Evolutionary conservation across 2,113 vertebrate genomes (phyloP), one percentile per base, ranked within the genome.

Genomic region (Dicerorhinus sumatrensis): DNA sequence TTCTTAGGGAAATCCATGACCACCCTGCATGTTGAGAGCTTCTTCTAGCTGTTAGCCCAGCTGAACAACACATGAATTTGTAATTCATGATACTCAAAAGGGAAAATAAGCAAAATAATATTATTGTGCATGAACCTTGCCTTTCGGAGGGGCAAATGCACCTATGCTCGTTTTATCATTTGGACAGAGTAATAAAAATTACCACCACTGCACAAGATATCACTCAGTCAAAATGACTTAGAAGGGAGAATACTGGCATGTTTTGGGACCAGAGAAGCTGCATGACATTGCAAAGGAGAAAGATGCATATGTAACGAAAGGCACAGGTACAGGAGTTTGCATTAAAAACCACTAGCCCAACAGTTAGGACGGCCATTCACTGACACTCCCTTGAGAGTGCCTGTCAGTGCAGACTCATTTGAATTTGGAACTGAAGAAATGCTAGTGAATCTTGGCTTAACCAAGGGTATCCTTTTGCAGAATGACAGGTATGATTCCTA

Each of bases 301-400:
- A 48, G 58, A n/a, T 0, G 10, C 31, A 3, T 17, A 0, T 62
- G 8, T 3, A 25, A 18, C 11, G n/a, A 9, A 36, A 58, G 23
- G 75, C 65, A 51, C 1, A 42, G 42, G 21, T 27, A 17, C 13
- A 7, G 54, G 12, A 20, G 62, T 39, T 25, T 2, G 10, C 62
- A 36, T 2, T 48, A 3, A 27, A 70, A 79, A 17, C 17, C 27
- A 7, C 33, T 16, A 42, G 63, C 4, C 58, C 48, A 25, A 0
- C 16, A 0, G 25, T 33, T n/a, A 6, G 42, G 21, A n/a, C 0
- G 1, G n/a, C 56, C 16, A 0, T 42, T 42, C 65, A 13, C 17
- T 6, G 39, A 46, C 23, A 13, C 9, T 31, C 36, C 27, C 70
- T 23, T 17, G 17, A 4, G 4, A 9, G 13, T 23, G 11, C 3